Evolutionary conservation across 2,888 invertebrate species (phyloP).

Genomic region (Ochropleura plecta): DNA sequence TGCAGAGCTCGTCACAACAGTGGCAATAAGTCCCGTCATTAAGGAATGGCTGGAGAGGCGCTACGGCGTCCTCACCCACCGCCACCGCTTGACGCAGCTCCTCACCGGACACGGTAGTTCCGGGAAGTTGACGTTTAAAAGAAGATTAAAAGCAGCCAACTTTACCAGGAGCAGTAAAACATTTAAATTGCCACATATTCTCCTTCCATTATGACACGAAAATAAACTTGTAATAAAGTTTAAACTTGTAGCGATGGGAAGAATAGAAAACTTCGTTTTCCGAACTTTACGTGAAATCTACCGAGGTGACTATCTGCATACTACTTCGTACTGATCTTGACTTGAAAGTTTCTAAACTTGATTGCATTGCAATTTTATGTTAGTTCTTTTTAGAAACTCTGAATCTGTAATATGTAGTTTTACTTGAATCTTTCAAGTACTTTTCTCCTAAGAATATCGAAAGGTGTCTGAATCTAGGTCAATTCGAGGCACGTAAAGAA

Average conservation of each 20-base stretch:
- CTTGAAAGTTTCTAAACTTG: slow-evolving; percentile 62
- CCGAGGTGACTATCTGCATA: slow-evolving; percentile 34
- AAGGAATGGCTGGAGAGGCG: too few relatives aligned
- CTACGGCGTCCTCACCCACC: too few relatives aligned
- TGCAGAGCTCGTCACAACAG: too few relatives aligned
- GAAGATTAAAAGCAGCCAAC: slow-evolving; percentile 4
- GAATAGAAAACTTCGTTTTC: slow-evolving; percentile 40
- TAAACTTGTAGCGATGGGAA: slow-evolving; percentile 19
- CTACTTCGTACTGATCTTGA: slow-evolving; percentile 46
- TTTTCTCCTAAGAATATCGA: slow-evolving; percentile 14
- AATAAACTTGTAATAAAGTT: slow-evolving; percentile 37
- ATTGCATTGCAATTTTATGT: slow-evolving; percentile 55
- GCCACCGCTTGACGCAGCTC: too few relatives aligned
- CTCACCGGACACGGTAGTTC: too few relatives aligned
- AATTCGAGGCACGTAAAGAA: slow-evolving; percentile 36
- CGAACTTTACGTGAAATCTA: slow-evolving; percentile 53
- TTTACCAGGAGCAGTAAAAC: slow-evolving; percentile 15
- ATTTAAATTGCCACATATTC: slow-evolving; percentile 22
- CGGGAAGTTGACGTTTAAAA: too few relatives aligned
- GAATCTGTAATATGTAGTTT: slow-evolving; percentile 10
- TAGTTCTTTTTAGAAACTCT: slow-evolving; percentile 18
- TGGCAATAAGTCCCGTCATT: too few relatives aligned
- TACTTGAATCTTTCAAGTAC: slow-evolving; percentile 32
- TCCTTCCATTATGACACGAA: slow-evolving; percentile 1
- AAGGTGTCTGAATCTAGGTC: slow-evolving; percentile 26